Conservation (phyloP, 2,888 invertebrate genomes). For the Cryptus armator region DNA sequence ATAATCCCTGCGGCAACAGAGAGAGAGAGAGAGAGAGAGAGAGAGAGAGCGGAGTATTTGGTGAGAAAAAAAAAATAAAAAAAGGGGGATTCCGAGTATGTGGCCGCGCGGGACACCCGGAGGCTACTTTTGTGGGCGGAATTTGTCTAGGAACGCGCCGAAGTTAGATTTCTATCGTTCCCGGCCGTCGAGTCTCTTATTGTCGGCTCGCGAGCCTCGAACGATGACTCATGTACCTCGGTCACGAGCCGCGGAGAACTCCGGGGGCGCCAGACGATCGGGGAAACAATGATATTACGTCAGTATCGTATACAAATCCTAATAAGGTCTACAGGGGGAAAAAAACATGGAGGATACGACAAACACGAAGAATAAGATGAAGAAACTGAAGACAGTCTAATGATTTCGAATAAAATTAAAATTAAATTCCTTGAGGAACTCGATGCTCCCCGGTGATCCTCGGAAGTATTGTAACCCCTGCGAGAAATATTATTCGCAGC, state of each 20-base stretch:
- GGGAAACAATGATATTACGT: constrained; percentile 17
- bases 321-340: constrained; percentile 6
- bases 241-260: constrained; percentile 50
- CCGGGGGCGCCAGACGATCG: constrained; percentile 46
- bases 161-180: constrained; percentile 60
- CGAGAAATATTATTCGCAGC: constrained; percentile 45
- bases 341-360: not conserved
- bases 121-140: constrained; percentile 58
- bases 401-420: constrained; percentile 61
- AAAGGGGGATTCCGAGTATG: constrained; percentile 26
- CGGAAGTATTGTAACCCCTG: constrained; percentile 34
- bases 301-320: constrained; percentile 13
- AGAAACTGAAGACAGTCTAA: constrained; percentile 50
- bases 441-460: constrained; percentile 25
- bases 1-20: constrained; percentile 4
- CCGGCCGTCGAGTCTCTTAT: constrained; percentile 36
- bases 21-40: too few relatives aligned
- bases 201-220: constrained; percentile 35
- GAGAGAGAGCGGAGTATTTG: constrained; percentile 23
- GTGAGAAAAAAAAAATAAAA: not conserved
- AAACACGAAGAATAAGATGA: constrained; percentile 15
- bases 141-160: constrained; percentile 55
- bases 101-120: constrained; percentile 17
- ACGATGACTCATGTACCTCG: constrained; percentile 58
- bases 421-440: constrained; percentile 58